Base-by-base conservation (phyloP, 2,888 invertebrate species). In the Syritta pipiens region DNA sequence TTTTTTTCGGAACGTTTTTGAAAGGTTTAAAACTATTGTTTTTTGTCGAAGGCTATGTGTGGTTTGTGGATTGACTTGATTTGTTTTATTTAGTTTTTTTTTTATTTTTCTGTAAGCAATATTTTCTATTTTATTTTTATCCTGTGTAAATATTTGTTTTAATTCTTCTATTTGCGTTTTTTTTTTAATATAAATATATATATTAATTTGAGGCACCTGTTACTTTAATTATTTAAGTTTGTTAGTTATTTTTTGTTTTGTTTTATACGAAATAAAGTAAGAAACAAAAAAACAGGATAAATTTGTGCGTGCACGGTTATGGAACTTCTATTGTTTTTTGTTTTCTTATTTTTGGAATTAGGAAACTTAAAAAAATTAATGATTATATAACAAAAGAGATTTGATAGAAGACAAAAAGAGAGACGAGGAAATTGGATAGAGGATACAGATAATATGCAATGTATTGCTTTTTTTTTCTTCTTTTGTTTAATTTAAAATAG, bases 1-100 rank as follows among this genome's bases (percentile, higher is more conserved):
- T 51, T 69, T 35, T 44, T 62, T 77, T 71, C 67, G 53, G 88
- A 88, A 88, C 88, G 88, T 88, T 88, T 88, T 88, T 88, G 88
- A 88, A 85, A 87, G 88, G 88, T 85, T 84, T 37, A 37, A 32
- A 28, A 32, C 75, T 81, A 76, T 81, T 81, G 76, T 26, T 65
- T 59, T 9, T 17, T 42, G 35, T 46, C 20, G 59, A 40, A 51
- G 40, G 40, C 17, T 55, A 32, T 42, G 17, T 65, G 40, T 37
- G 37, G 17, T 6, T 9, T 37, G 55, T 51, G 14, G n/a, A n/a
- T n/a, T n/a, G n/a, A n/a, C n/a, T n/a, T 72, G 60, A 5, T 20
- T 49, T 63, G 30, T 9, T 44, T 55, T 30, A n/a, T 32, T 51
- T 49, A 48, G 30, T 51, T 17, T 49, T 14, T 12, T 35, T 9